Evolutionary conservation across 2,797 vertebrate species (phyloP).

Genomic region (Momotus momota): DNA sequence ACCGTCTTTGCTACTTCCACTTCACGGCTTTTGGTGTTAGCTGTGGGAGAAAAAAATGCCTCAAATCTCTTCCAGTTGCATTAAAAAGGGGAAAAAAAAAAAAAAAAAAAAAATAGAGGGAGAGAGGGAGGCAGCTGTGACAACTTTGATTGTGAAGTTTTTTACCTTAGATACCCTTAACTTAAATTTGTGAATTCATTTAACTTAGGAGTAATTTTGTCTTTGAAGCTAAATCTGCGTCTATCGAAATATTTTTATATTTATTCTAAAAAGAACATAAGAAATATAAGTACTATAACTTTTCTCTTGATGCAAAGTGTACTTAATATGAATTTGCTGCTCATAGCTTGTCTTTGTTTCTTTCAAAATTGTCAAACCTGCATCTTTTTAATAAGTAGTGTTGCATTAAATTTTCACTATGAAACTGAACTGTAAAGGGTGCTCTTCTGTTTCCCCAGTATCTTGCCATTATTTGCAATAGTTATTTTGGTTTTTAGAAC

Average conservation of each 20-base stretch:
- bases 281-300: background rate
- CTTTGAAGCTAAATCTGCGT: background rate
- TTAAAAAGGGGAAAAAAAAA: background rate
- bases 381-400: background rate
- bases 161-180: background rate
- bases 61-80: background rate
- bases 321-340: background rate
- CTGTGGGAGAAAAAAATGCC: background rate
- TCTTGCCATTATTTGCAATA: background rate
- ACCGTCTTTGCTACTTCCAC: background rate
- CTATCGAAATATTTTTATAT: background rate
- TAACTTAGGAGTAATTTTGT: background rate
- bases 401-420: background rate
- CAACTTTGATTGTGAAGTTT: background rate
- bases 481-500: background rate
- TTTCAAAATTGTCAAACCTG: background rate
- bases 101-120: background rate
- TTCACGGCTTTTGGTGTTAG: background rate
- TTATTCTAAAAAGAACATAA: background rate
- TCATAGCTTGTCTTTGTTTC: background rate
- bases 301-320: background rate
- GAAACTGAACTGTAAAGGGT: background rate
- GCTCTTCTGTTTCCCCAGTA: background rate
- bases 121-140: background rate
- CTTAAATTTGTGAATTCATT: background rate